A percentile compares a stretch with the other conserved stretches of the same genome.
These are phyloP conservation scores for Leucopsar rothschildi DNA, from an alignment of 2,113 vertebrate species.

Conservation along the genomic window DNA sequence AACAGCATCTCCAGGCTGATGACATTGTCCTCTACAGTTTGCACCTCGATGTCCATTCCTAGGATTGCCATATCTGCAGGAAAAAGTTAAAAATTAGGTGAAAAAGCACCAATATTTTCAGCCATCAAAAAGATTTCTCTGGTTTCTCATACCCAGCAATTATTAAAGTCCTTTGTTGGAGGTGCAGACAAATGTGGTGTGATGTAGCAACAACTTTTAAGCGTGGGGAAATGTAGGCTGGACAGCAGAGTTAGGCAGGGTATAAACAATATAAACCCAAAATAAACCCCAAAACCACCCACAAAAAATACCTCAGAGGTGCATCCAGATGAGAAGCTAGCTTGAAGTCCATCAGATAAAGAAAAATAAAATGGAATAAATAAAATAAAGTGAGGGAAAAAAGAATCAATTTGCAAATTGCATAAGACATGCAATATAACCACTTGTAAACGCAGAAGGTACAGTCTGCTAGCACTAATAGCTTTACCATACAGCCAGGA, in stretches of 20 bases:
- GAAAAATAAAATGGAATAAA: neutral
- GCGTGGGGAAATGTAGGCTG: neutral
- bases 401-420: neutral
- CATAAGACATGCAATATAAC: fast-evolving
- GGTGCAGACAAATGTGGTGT: neutral
- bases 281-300: fast-evolving
- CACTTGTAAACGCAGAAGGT: neutral
- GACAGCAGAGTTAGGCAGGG: neutral
- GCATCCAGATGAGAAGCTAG: neutral
- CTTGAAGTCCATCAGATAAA: neutral
- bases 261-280: neutral
- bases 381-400: neutral
- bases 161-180: neutral
- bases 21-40: slow-evolving; percentile 79
- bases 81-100: neutral
- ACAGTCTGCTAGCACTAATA: neutral
- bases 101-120: neutral
- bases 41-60: slow-evolving; percentile 83
- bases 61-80: slow-evolving; percentile 76
- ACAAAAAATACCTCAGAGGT: neutral
- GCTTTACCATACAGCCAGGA: neutral
- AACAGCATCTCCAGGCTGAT: slow-evolving; percentile 85
- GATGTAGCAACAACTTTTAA: neutral
- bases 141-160: neutral
- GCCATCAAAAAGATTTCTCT: neutral